Percentiles rank a stretch among this genome's conserved stretches.
phyloP scores from a whole-genome alignment of 2,888 invertebrate species.

The Mimas tiliae region DNA sequence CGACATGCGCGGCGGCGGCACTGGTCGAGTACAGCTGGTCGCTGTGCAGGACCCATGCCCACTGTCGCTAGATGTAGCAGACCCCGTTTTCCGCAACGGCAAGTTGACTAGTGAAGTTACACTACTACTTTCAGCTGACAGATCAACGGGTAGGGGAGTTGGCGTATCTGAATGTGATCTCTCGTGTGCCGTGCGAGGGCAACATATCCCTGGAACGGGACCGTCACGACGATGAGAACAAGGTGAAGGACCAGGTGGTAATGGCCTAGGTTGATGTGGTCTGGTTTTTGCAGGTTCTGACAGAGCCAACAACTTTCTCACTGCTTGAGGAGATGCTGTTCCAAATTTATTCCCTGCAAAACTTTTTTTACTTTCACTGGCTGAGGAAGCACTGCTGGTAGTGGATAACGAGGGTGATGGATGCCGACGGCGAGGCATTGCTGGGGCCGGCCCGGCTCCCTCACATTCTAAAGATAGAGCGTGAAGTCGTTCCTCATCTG shows the following conservation, averaged over 20 bases:
- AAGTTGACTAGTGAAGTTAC: slow-evolving; percentile 96
- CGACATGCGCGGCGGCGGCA: slow-evolving; percentile 88
- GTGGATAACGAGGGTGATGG: slow-evolving; percentile 97
- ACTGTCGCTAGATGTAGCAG: slow-evolving; percentile 96
- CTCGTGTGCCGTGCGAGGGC: slow-evolving; percentile 90
- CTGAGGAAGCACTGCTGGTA: slow-evolving; percentile 95
- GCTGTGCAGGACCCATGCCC: slow-evolving; percentile 92
- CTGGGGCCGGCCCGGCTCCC: slow-evolving; percentile 86
- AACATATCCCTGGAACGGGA: slow-evolving; percentile 73
- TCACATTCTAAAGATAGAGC: slow-evolving; percentile 96
- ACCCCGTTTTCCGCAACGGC: slow-evolving; percentile 94
- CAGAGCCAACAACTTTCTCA: slow-evolving; percentile 96
- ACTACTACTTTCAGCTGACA: slow-evolving; percentile 97
- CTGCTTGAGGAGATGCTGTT: slow-evolving; percentile 98
- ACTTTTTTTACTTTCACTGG: slow-evolving; percentile 89
- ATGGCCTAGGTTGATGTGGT: slow-evolving; percentile 92
- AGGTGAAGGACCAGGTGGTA: slow-evolving; percentile 87
- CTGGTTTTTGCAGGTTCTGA: slow-evolving; percentile 95
- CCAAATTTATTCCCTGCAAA: slow-evolving; percentile 89
- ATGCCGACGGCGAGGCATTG: slow-evolving; percentile 90
- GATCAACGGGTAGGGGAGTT: slow-evolving; percentile 92
- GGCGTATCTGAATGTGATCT: slow-evolving; percentile 96
- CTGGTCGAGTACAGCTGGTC: slow-evolving; percentile 84
- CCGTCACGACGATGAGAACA: slow-evolving; percentile 87
- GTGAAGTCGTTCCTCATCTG: slow-evolving; percentile 95